Evolutionary conservation across 1,140 invertebrate genomes (phyloP).

Genomic region (Oncopeltus fasciatus): DNA sequence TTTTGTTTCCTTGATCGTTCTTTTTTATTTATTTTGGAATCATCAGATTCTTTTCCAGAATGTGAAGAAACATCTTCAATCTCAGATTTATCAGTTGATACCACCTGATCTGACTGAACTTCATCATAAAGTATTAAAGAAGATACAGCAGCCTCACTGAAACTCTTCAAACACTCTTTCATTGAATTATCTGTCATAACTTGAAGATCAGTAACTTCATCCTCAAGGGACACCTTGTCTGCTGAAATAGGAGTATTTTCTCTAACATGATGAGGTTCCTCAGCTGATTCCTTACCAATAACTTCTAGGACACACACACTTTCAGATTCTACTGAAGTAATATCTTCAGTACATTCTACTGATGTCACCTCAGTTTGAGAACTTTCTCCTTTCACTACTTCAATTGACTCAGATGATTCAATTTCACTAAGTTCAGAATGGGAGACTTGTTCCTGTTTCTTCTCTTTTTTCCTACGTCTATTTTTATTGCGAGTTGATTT

Average conservation of each 20-base stretch:
- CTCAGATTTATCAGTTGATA: background rate
- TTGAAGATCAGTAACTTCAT: too few species aligned
- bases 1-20: background rate
- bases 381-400: too few species aligned
- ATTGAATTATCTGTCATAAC: too few species aligned
- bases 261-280: background rate
- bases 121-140: background rate
- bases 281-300: background rate
- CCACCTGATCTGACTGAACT: background rate
- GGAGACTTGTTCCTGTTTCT: background rate
- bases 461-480: background rate
- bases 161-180: too few species aligned
- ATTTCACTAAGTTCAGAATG: background rate
- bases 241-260: background rate
- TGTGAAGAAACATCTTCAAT: conserved; percentile 1
- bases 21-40: conserved; percentile 5
- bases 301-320: too few species aligned
- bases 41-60: conserved; percentile 4
- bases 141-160: background rate
- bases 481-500: background rate
- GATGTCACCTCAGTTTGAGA: too few species aligned
- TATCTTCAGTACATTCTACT: too few species aligned
- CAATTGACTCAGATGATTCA: background rate
- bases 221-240: too few species aligned
- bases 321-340: too few species aligned